Evolutionary conservation across 2,888 invertebrate species (phyloP).

Genomic region (Psylliodes chrysocephalus): DNA sequence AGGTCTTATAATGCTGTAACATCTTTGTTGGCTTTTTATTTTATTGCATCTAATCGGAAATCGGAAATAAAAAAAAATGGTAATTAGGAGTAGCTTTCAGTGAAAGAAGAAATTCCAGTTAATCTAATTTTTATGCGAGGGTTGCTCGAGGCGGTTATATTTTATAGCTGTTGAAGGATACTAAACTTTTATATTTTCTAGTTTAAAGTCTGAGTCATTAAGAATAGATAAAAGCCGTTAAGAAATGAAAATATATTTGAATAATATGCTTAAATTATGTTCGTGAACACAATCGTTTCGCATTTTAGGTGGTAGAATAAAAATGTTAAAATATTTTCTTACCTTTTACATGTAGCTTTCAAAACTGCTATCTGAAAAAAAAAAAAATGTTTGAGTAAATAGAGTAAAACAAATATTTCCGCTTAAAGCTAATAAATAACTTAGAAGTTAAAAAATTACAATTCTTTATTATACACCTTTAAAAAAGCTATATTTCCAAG

Average conservation of each 20-base stretch:
- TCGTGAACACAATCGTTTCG: neutral
- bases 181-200: conserved; percentile 57
- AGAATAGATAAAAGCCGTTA: conserved; percentile 49
- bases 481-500: too few species aligned
- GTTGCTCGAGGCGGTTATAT: conserved; percentile 53
- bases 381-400: too few species aligned
- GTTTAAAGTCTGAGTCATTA: conserved; percentile 55
- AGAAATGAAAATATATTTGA: conserved; percentile 52
- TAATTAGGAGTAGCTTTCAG: conserved; percentile 47
- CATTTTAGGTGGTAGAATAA: too few species aligned
- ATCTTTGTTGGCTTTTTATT: neutral
- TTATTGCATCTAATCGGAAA: neutral
- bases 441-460: too few species aligned
- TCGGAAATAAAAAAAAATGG: conserved; percentile 39
- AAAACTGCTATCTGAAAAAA: too few species aligned
- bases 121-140: conserved; percentile 56
- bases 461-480: too few species aligned
- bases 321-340: too few species aligned
- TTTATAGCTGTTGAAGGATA: conserved; percentile 53
- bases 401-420: too few species aligned
- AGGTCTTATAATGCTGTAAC: neutral
- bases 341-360: too few species aligned
- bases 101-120: conserved; percentile 49
- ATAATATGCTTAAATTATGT: conserved; percentile 33
- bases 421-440: too few species aligned